Conservation (phyloP, 1,140 invertebrate species). For the Venustaconcha ellipsiformis region DNA sequence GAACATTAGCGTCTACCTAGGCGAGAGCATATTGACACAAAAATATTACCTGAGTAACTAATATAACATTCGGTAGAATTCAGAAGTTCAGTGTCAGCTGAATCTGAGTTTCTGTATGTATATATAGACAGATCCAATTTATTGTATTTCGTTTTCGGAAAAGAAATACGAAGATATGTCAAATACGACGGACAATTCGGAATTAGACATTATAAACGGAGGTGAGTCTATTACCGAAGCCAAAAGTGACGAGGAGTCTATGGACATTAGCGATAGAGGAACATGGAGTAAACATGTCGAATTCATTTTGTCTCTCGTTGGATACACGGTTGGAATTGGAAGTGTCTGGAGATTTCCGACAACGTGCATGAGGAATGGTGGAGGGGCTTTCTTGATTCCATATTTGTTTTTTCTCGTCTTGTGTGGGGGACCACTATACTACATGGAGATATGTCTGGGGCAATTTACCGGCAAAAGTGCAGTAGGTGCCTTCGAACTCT, state of each 20-base stretch:
- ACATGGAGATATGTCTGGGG: slow-evolving; percentile 80
- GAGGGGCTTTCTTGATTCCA: slow-evolving; percentile 76
- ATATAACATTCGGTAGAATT: no score
- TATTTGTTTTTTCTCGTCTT: slow-evolving; percentile 73
- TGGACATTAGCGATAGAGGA: slow-evolving; percentile 1
- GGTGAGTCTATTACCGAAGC: no score
- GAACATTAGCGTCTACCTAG: no score
- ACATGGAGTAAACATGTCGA: slow-evolving; percentile 59
- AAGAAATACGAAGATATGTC: no score
- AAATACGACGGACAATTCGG: no score
- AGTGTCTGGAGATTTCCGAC: slow-evolving; percentile 71
- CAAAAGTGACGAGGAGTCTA: background rate
- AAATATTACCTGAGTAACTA: no score
- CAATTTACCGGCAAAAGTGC: slow-evolving; percentile 71
- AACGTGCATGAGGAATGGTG: slow-evolving; percentile 69
- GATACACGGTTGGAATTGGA: slow-evolving; percentile 65
- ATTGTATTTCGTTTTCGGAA: no score
- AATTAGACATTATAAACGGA: no score
- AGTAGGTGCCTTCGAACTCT: slow-evolving; percentile 15
- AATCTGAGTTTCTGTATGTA: no score
- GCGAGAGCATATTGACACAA: no score
- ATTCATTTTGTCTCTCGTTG: slow-evolving; percentile 64
- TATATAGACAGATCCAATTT: no score
- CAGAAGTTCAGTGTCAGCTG: no score
- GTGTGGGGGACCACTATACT: slow-evolving; percentile 78